A percentile compares a stretch with the other conserved stretches of the same genome.
These are phyloP conservation scores for Blastomussa wellsi DNA, from an alignment of 92 coral and sea anemone species.

Conservation along the genomic window DNA sequence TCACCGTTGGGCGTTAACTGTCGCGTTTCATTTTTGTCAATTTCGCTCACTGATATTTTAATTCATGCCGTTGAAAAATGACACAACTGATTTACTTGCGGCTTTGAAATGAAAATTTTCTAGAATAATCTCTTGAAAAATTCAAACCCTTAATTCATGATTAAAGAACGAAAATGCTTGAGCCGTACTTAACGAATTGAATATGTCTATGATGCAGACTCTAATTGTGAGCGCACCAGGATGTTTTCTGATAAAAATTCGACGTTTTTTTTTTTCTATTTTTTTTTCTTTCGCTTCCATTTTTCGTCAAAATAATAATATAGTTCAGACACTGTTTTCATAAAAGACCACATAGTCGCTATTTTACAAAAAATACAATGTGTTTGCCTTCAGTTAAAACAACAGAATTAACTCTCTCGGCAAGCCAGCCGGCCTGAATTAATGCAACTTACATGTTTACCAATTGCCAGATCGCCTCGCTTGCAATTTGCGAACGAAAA, in stretches of 20 bases:
- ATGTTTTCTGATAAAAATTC: not conserved
- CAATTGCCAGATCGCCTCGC: not conserved
- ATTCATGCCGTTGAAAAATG: not conserved
- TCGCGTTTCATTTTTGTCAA: not conserved
- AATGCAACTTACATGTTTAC: slow-evolving; percentile 12
- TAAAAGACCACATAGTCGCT: not conserved
- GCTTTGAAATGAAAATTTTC: not conserved
- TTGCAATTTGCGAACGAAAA: slow-evolving; percentile 2
- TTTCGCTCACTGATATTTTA: not conserved
- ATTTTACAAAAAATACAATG: not conserved
- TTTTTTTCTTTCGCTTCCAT: not conserved
- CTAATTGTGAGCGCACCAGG: not conserved
- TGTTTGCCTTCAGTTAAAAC: not conserved
- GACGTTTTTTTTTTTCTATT: not conserved
- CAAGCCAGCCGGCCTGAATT: slow-evolving; percentile 1
- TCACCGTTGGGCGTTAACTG: not conserved
- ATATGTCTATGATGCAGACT: not conserved
- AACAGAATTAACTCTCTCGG: not conserved
- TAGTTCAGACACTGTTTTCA: not conserved
- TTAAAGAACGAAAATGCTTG: not conserved
- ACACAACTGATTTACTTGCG: not conserved
- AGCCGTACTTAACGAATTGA: slow-evolving; percentile 4
- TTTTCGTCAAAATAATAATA: not conserved
- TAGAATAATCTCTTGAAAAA: not conserved
- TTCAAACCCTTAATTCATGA: not conserved